Base-by-base conservation (phyloP, 2,797 vertebrate genomes). In the Limnodromus scolopaceus region DNA sequence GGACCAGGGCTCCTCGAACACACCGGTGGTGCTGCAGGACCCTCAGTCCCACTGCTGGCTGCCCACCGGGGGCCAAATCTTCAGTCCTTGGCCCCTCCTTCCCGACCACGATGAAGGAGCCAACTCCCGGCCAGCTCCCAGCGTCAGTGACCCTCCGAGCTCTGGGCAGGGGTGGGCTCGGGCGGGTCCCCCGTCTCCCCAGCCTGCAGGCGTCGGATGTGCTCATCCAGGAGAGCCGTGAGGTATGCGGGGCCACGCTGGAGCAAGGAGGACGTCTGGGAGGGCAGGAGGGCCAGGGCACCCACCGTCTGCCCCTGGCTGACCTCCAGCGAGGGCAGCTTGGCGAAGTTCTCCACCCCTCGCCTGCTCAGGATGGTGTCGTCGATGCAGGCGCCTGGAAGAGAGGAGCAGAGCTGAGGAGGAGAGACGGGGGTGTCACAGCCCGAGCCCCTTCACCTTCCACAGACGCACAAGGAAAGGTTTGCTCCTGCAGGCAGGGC, bases 381-480 rank as follows among this genome's bases (percentile, higher is more conserved):
- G 3, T 99, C 99, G 24, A 99, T 94, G 86, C 98, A 99, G 96
- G 98, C 99, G 9, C 99, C 99, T 99, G 98, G 4, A 32, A 78
- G 63, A 51, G 8, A 78, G 46, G 24, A 46, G 43, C 13, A 36
- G 79, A n/a, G 48, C 46, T 63, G 68, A 75, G 41, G 25, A 19
- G 0, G 1, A 24, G 48, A 11, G 1, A 15, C 1, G 17, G 16
- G 22, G n/a, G 43, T 7, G 39, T 27, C 34, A 15, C 10, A 45
- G 23, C 8, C 38, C 20, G 36, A 23, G 28, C 27, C 23, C 41
- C 34, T 75, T 10, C 4, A 1, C 6, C 10, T 14, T 16, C 46
- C 15, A 3, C 18, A 2, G 19, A 13, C 0, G 1, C 28, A 14
- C 1, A 2, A 10, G 36, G 27, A 14, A 70, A 45, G 24, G 6